phyloP scores from a whole-genome alignment of 1,140 invertebrate genomes.

The Gonatopus flavifemur region DNA sequence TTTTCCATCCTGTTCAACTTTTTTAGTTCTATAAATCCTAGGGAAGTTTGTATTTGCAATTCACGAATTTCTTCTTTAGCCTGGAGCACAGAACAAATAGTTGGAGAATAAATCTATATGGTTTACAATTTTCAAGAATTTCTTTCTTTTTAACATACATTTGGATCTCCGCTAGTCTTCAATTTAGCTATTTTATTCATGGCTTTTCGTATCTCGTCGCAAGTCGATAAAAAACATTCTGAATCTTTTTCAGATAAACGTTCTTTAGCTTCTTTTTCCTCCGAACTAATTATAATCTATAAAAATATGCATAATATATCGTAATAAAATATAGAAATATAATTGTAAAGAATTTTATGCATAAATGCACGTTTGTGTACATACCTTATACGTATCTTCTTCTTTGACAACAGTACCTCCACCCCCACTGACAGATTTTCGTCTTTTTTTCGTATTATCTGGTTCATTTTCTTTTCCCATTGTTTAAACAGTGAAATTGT shows the following conservation, averaged over 20 bases:
- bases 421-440: constrained; percentile 31
- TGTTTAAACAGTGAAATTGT: not conserved
- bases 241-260: constrained; percentile 69
- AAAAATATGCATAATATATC: constrained; percentile 9
- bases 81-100: constrained; percentile 47
- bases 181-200: constrained; percentile 68
- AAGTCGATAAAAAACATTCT: constrained; percentile 67
- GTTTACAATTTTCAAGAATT: too few species aligned
- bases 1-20: constrained; percentile 91
- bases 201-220: constrained; percentile 66
- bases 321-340: constrained; percentile 2
- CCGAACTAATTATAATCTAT: constrained; percentile 68
- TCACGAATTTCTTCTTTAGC: constrained; percentile 65
- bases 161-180: constrained; percentile 61
- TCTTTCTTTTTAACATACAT: constrained; percentile 40
- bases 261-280: constrained; percentile 72
- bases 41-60: constrained; percentile 69
- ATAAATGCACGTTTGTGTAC: not conserved
- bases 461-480: constrained; percentile 51
- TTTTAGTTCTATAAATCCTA: constrained; percentile 79
- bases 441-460: constrained; percentile 40
- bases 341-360: constrained; percentile 1
- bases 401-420: constrained; percentile 30
- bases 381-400: constrained; percentile 52
- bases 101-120: constrained; percentile 9